These are phyloP conservation scores for Cabera pusaria DNA, from an alignment of 2,888 invertebrate species.

Conservation along the genomic window DNA sequence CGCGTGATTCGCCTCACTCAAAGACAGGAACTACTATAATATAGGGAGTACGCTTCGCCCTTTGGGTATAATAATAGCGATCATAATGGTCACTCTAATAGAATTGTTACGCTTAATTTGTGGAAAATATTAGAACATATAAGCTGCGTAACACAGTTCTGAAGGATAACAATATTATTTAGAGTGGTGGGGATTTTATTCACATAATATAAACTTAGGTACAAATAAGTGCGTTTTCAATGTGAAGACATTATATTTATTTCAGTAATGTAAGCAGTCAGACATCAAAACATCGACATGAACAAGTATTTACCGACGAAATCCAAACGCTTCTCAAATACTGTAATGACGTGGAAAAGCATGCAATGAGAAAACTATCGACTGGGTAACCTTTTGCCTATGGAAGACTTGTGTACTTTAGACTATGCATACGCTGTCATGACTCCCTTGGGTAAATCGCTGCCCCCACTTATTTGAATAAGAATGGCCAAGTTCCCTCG, in stretches of 20 bases:
- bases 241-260: too few species aligned
- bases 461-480: conserved; percentile 75
- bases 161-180: conserved; percentile 6
- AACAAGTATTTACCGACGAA: too few species aligned
- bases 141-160: too few species aligned
- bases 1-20: conserved; percentile 62
- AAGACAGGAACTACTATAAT: conserved; percentile 48
- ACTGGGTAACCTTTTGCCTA: conserved; percentile 11
- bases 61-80: conserved; percentile 22
- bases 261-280: background rate
- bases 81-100: conserved; percentile 24
- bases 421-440: conserved; percentile 43
- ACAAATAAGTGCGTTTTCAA: too few species aligned
- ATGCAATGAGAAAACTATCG: conserved; percentile 14
- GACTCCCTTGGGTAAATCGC: conserved; percentile 61
- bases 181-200: background rate
- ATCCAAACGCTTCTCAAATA: conserved; percentile 13
- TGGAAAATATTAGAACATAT: conserved; percentile 40
- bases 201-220: too few species aligned
- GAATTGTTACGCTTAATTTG: conserved; percentile 32
- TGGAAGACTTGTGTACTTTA: conserved; percentile 30
- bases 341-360: conserved; percentile 9
- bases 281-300: background rate
- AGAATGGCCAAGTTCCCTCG: conserved; percentile 64
- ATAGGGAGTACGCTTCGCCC: conserved; percentile 36